These are phyloP conservation scores for Callosobruchus maculatus DNA, from an alignment of 2,888 invertebrate genomes.

Conservation along the genomic window DNA sequence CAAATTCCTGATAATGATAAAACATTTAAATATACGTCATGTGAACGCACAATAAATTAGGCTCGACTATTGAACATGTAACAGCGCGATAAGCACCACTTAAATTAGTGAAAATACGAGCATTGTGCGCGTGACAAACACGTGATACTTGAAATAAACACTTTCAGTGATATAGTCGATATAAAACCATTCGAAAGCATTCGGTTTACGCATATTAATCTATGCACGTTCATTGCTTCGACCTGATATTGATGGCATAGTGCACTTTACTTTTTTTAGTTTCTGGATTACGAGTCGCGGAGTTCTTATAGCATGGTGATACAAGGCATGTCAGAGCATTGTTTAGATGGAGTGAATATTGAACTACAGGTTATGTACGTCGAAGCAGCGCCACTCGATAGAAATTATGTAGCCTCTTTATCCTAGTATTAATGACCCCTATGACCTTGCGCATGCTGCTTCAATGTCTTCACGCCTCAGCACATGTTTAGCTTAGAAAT, in stretches of 20 bases:
- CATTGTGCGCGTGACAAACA: neutral
- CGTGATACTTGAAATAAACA: neutral
- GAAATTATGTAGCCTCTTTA: too few species aligned
- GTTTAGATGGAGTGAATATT: too few species aligned
- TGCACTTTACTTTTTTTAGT: neutral
- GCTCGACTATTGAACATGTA: neutral
- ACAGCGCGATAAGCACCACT: neutral
- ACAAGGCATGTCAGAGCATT: too few species aligned
- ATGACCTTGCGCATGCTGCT: too few species aligned
- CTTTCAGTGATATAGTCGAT: neutral
- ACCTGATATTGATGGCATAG: neutral
- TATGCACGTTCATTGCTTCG: neutral
- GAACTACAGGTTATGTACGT: too few species aligned
- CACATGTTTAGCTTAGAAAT: too few species aligned
- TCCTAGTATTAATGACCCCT: too few species aligned
- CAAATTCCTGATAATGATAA: neutral
- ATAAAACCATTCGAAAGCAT: neutral
- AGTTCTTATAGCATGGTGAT: too few species aligned
- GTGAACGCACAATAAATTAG: neutral
- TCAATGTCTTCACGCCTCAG: too few species aligned
- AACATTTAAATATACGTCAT: neutral
- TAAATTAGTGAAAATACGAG: neutral
- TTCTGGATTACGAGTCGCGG: neutral
- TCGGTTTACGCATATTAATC: neutral
- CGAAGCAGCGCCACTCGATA: too few species aligned